Percentiles rank a stretch among this genome's conserved stretches.
Conservation (phyloP, 2,113 vertebrate genomes). For the Heloderma charlesbogerti region DNA sequence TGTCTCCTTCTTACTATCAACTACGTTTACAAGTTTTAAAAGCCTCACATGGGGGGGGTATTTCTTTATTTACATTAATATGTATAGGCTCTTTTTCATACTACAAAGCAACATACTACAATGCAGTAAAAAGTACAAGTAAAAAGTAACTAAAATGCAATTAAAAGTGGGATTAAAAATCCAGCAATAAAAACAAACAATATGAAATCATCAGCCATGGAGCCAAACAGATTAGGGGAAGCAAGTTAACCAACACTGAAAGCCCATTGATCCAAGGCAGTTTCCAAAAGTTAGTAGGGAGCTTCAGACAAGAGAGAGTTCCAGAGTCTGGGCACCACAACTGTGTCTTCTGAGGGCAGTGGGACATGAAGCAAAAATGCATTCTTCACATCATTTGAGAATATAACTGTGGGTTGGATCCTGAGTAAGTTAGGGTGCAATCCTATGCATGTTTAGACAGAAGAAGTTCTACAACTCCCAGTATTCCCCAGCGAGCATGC, state of each 20-base stretch:
- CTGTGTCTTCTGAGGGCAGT: background rate
- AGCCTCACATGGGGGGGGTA: background rate
- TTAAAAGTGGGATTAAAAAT: background rate
- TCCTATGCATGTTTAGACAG: background rate
- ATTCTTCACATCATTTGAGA: background rate
- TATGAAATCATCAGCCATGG: background rate
- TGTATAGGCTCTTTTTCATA: background rate
- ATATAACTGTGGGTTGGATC: background rate
- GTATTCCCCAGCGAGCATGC: too few relatives aligned
- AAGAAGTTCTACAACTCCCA: background rate
- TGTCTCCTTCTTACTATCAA: background rate
- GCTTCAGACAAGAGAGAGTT: background rate
- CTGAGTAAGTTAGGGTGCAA: background rate
- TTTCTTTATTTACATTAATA: background rate
- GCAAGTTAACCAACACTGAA: background rate
- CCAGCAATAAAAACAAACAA: background rate
- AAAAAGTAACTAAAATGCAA: background rate
- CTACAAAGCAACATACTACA: background rate
- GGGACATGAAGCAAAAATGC: background rate
- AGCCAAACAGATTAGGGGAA: background rate
- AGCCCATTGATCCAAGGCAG: background rate
- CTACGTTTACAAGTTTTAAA: background rate
- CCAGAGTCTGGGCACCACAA: background rate
- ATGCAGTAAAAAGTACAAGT: background rate
- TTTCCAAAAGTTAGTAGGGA: background rate